Evolutionary conservation across 2,888 invertebrate species (phyloP).

Genomic region (Rhagonycha fulva): DNA sequence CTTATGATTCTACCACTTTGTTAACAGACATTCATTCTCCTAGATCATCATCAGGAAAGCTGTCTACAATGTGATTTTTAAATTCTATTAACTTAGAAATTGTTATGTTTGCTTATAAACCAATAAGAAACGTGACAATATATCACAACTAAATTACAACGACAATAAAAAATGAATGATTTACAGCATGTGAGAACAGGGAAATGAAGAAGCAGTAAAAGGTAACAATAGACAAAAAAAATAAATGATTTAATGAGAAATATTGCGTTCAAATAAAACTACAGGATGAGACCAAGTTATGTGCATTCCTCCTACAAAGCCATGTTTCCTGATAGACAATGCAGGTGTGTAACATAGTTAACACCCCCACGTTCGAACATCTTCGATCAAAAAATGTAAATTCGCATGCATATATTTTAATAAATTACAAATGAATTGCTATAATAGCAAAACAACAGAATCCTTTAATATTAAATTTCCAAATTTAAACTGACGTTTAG

Average conservation of each 20-base stretch:
- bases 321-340: conserved; percentile 40
- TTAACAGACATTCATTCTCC: no score
- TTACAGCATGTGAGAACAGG: background rate
- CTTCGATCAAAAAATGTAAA: conserved; percentile 26
- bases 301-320: conserved; percentile 41
- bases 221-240: conserved; percentile 36
- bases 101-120: background rate
- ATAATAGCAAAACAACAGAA: background rate
- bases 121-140: background rate
- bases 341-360: conserved; percentile 38
- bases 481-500: background rate
- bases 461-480: background rate
- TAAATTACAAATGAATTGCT: background rate
- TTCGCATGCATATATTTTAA: conserved; percentile 27
- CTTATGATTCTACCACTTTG: no score
- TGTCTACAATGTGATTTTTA: no score
- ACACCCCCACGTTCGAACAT: conserved; percentile 33
- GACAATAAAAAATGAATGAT: background rate
- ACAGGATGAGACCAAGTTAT: conserved; percentile 39
- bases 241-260: conserved; percentile 38
- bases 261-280: conserved; percentile 39
- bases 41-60: no score
- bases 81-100: no score
- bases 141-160: background rate
- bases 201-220: conserved; percentile 1